These are phyloP conservation scores for Pollimyrus isidori DNA, from an alignment of 2,113 vertebrate species.

Conservation along the genomic window DNA sequence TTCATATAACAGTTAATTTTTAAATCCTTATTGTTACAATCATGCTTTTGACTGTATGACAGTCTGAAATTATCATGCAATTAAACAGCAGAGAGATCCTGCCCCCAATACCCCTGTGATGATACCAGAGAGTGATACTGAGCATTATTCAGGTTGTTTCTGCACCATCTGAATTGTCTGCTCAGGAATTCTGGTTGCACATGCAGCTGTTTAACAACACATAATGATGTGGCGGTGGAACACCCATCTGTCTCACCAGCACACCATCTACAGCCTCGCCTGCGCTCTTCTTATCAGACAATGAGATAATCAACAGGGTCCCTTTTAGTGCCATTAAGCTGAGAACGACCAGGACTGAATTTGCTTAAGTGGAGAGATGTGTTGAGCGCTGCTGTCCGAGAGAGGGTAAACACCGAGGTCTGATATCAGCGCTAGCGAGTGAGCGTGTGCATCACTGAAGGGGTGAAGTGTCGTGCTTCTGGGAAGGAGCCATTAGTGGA, in stretches of 20 bases:
- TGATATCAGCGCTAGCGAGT: neutral
- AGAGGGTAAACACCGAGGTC: neutral
- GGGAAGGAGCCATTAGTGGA: neutral
- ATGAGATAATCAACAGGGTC: neutral
- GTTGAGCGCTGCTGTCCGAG: neutral
- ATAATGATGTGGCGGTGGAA: neutral
- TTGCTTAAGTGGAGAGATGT: conserved; percentile 4
- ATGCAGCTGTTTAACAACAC: neutral
- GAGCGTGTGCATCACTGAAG: neutral
- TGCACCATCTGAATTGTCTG: neutral
- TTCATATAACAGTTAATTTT: neutral
- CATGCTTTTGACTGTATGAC: neutral
- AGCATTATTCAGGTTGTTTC: neutral
- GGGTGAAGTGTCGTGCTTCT: neutral
- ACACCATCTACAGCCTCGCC: too few species aligned
- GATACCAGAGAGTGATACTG: neutral
- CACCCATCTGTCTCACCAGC: neutral
- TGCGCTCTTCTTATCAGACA: neutral
- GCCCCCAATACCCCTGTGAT: neutral
- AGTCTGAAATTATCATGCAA: neutral
- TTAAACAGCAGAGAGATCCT: neutral
- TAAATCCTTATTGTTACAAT: neutral
- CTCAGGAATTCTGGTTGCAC: neutral
- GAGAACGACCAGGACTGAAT: neutral
- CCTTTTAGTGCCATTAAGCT: neutral